These are phyloP conservation scores for Corythaixoides concolor DNA, from an alignment of 2,113 vertebrate species.

Conservation along the genomic window DNA sequence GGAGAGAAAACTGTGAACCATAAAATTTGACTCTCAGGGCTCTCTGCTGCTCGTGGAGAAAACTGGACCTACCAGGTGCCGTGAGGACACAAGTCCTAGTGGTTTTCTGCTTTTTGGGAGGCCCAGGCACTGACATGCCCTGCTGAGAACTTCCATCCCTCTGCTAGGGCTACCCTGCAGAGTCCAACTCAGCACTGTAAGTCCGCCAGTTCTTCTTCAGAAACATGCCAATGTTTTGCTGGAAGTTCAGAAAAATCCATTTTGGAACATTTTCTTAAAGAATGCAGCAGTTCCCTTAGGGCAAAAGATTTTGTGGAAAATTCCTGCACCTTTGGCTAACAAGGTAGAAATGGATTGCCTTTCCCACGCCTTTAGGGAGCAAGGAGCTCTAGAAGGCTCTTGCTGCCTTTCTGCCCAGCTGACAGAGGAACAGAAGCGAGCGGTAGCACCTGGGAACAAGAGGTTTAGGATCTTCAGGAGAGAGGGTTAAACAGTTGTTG, in stretches of 20 bases:
- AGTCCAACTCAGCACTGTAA: not conserved
- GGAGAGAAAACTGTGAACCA: not conserved
- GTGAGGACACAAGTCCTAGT: rapidly evolving
- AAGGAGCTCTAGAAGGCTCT: not conserved
- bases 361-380: not conserved
- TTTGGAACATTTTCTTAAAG: not conserved
- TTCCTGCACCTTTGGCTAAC: not conserved
- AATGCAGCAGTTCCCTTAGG: not conserved
- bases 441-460: not conserved
- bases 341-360: not conserved
- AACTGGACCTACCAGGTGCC: not conserved
- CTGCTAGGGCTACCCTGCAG: not conserved
- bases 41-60: not conserved
- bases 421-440: not conserved
- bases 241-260: not conserved
- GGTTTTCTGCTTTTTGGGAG: not conserved
- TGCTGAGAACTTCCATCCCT: not conserved
- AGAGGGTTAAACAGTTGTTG: not conserved
- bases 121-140: not conserved
- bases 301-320: not conserved
- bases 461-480: not conserved
- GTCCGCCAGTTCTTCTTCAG: not conserved
- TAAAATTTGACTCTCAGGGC: not conserved
- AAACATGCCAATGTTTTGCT: not conserved
- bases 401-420: not conserved